Base-by-base conservation (phyloP, 2,113 vertebrate species). In the Willisornis vidua region DNA sequence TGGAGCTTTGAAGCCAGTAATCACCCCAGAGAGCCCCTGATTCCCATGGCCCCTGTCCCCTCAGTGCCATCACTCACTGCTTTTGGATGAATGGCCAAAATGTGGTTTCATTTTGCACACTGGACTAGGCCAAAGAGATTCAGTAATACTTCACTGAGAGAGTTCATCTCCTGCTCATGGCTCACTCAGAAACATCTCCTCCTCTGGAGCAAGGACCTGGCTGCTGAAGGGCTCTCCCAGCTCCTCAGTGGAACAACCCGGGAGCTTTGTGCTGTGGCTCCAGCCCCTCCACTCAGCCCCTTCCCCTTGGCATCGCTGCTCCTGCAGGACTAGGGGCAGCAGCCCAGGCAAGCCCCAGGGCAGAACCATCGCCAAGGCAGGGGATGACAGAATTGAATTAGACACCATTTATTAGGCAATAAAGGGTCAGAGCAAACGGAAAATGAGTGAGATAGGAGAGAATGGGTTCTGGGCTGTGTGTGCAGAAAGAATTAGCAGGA, bases 311-410 rank as follows among this genome's bases (percentile, higher is more conserved):
- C 45, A 72, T 19, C 3, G 10, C 33, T 79, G 39, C 19, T 82
- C 9, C 74, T 67, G 25, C 4, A 10, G 88, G 46, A 14, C 24
- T 3, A 2, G 3, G 15, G n/a, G 19, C 45, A 26, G 89, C 39
- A 78, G 43, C 67, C 20, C 76, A 39, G 39, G 37, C 23, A 62
- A 81, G 31, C 62, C 68, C 20, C 3, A 0, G 31, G 28, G 17
- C 33, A 49, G 46, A 9, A 54, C 26, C 5, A 7, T 59, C 49
- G n/a, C 16, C n/a, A 48, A 0, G 0, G 33, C 65, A 66, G 33
- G 4, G 1, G 46, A 52, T 66, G n/a, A 37, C 57, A 78, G 59
- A 78, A 86, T 31, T 67, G 22, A 83, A 54, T 80, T 71, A 70
- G 26, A 79, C 0, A 4, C 37, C 33, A 20, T n/a, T 87, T 87